These are phyloP conservation scores for Sminthurides aquaticus DNA, from an alignment of 2,888 invertebrate species.

Conservation along the genomic window DNA sequence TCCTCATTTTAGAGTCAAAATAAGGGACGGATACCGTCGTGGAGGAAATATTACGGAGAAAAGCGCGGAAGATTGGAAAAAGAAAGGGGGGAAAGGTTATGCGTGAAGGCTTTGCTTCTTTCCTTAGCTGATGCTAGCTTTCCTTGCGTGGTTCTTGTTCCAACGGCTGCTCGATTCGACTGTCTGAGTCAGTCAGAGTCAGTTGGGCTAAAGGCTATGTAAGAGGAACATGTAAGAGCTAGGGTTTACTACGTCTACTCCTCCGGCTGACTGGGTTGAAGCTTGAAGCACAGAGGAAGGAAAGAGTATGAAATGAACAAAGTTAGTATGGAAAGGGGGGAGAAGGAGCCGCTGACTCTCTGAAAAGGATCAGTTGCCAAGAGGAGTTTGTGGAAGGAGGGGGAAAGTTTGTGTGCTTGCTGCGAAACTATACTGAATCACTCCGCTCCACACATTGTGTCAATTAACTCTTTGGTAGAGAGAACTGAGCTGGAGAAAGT, in stretches of 20 bases:
- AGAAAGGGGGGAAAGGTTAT: no score
- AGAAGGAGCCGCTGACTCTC: background rate
- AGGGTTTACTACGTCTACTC: background rate
- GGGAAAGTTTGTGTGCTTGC: background rate
- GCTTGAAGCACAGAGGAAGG: no score
- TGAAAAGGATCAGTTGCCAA: background rate
- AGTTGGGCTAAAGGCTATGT: no score
- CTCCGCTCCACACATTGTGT: no score
- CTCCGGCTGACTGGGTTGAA: background rate
- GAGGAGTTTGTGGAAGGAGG: background rate
- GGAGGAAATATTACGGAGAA: background rate
- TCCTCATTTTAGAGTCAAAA: background rate
- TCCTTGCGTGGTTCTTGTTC: no score
- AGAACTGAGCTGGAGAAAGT: background rate
- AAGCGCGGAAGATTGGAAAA: background rate
- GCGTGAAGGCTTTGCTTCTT: no score
- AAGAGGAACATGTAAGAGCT: background rate
- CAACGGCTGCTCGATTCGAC: no score
- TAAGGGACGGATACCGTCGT: background rate
- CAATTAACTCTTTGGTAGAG: no score
- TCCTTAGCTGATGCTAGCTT: no score
- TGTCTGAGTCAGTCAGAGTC: no score
- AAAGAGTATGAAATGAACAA: background rate
- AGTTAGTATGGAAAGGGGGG: background rate
- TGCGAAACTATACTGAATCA: no score